A percentile compares a stretch with the other conserved stretches of the same genome.
Evolutionary conservation across 2,113 vertebrate genomes (phyloP).

Genomic region (Daubentonia madagascariensis): DNA sequence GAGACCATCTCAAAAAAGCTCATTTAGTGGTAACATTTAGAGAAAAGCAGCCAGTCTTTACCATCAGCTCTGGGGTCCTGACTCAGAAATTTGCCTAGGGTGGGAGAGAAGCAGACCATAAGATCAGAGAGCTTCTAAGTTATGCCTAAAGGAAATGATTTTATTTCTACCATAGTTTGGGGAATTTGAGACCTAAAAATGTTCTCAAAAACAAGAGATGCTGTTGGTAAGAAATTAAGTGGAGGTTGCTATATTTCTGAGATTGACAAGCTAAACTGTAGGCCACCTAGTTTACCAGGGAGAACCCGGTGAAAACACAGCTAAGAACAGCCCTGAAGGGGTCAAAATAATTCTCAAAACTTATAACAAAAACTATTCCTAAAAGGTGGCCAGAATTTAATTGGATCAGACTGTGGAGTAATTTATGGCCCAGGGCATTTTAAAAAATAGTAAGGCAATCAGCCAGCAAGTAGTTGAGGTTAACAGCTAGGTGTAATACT

Average conservation of each 20-base stretch:
- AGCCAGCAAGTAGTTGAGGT: background rate
- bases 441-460: too few species aligned
- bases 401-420: background rate
- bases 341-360: too few species aligned
- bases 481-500: background rate
- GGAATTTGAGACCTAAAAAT: background rate
- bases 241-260: too few species aligned
- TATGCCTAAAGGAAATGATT: background rate
- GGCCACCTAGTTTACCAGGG: too few species aligned
- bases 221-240: too few species aligned
- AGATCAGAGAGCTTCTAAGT: too few species aligned
- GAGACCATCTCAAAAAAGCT: background rate
- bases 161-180: background rate
- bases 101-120: too few species aligned
- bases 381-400: background rate
- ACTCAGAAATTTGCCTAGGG: background rate
- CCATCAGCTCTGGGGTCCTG: background rate
- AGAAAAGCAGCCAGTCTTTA: too few species aligned
- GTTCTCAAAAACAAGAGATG: background rate
- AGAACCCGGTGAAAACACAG: too few species aligned
- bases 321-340: too few species aligned
- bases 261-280: too few species aligned
- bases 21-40: background rate
- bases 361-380: too few species aligned
- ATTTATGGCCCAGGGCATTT: background rate